Evolutionary conservation across 2,113 vertebrate species (phyloP).

Genomic region (Ammodytes dubius): DNA sequence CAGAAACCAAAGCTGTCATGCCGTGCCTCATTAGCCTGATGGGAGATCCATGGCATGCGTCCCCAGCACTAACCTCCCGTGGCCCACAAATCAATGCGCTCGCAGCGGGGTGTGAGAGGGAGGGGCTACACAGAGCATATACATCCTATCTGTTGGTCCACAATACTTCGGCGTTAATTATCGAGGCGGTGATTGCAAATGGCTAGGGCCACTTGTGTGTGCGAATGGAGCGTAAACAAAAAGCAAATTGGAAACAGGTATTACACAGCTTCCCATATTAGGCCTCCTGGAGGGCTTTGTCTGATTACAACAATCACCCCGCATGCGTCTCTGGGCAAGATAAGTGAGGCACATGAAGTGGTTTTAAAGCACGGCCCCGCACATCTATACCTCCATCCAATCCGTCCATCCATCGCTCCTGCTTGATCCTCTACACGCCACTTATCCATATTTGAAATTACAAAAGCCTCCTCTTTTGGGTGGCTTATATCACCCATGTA

Average conservation of each 20-base stretch:
- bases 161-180: slow-evolving; percentile 73
- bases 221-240: slow-evolving; percentile 72
- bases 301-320: slow-evolving; percentile 80
- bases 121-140: slow-evolving; percentile 36
- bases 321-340: slow-evolving; percentile 58
- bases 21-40: slow-evolving; percentile 76
- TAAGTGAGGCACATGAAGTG: slow-evolving; percentile 74
- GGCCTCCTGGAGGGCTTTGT: slow-evolving; percentile 55
- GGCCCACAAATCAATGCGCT: slow-evolving; percentile 74
- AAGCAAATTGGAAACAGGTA: slow-evolving; percentile 74
- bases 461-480: slow-evolving; percentile 74
- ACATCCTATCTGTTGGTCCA: slow-evolving; percentile 36
- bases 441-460: slow-evolving; percentile 81
- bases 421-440: slow-evolving; percentile 74
- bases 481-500: slow-evolving; percentile 78
- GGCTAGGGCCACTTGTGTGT: slow-evolving; percentile 68
- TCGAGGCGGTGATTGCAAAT: slow-evolving; percentile 66
- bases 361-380: slow-evolving; percentile 74
- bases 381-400: slow-evolving; percentile 63
- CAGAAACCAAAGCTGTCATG: slow-evolving; percentile 71
- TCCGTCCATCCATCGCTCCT: slow-evolving; percentile 62
- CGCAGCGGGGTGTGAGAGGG: slow-evolving; percentile 54
- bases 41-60: slow-evolving; percentile 69
- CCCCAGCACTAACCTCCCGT: slow-evolving; percentile 60
- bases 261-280: slow-evolving; percentile 62